Conservation (phyloP, 2,797 vertebrate species). For the Gymnopithys bicolor region DNA sequence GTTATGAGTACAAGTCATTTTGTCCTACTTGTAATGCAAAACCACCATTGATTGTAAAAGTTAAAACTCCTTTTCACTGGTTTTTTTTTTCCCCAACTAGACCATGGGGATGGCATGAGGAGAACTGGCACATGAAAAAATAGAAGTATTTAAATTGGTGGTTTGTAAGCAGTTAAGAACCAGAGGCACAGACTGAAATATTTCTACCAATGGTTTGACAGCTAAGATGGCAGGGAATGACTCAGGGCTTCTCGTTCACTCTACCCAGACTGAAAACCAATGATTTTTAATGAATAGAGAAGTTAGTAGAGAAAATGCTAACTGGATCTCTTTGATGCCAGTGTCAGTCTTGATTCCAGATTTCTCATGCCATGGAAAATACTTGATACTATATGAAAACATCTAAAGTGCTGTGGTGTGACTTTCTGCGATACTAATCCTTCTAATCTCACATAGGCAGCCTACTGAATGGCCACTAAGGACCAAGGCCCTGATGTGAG, state of each 20-base stretch:
- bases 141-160: neutral
- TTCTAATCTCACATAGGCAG: rapidly evolving
- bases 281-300: neutral
- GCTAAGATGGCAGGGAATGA: slow-evolving; percentile 13
- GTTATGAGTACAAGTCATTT: neutral
- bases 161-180: neutral
- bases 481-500: neutral
- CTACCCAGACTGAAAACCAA: neutral
- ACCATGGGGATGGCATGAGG: neutral
- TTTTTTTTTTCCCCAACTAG: neutral
- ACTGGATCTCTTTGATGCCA: neutral
- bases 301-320: neutral
- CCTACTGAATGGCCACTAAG: neutral
- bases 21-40: neutral
- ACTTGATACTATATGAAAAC: neutral
- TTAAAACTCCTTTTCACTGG: neutral
- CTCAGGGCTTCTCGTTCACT: slow-evolving; percentile 17
- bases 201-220: slow-evolving; percentile 35
- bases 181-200: slow-evolving; percentile 12
- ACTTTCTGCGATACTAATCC: neutral
- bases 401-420: neutral
- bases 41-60: neutral
- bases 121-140: neutral
- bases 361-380: neutral
- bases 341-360: neutral